These are phyloP conservation scores for Metalampra italica DNA, from an alignment of 2,888 invertebrate genomes.

Conservation along the genomic window DNA sequence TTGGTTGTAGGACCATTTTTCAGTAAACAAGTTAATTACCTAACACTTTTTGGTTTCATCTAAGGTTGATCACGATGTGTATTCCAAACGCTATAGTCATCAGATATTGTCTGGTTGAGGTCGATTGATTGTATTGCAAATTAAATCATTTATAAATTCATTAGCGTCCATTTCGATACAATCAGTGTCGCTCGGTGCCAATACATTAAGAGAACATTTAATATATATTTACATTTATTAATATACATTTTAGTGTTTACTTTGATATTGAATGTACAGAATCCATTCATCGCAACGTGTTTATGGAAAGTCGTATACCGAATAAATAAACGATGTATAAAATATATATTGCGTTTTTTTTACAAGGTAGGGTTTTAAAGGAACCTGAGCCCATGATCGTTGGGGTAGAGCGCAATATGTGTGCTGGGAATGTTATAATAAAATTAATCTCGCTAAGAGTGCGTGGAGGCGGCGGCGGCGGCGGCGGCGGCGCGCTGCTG, in stretches of 20 bases:
- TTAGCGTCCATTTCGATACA: slow-evolving; percentile 60
- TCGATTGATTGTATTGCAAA: neutral
- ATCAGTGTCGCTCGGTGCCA: slow-evolving; percentile 63
- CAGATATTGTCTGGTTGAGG: neutral
- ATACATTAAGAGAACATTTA: slow-evolving; percentile 49
- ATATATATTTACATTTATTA: slow-evolving; percentile 59
- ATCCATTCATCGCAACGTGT: slow-evolving; percentile 66
- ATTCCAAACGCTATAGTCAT: neutral
- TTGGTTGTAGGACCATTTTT: too few relatives aligned
- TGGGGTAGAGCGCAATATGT: slow-evolving; percentile 19
- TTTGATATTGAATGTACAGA: slow-evolving; percentile 73
- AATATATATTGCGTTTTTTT: slow-evolving; percentile 36
- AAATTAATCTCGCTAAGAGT: slow-evolving; percentile 47
- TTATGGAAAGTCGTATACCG: slow-evolving; percentile 67
- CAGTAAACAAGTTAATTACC: too few relatives aligned
- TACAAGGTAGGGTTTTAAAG: neutral
- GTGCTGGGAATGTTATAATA: slow-evolving; percentile 30
- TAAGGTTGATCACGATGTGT: too few relatives aligned
- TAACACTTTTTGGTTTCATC: too few relatives aligned
- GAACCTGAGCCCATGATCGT: slow-evolving; percentile 8
- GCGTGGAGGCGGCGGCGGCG: slow-evolving; percentile 33
- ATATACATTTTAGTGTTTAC: slow-evolving; percentile 67
- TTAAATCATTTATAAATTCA: slow-evolving; percentile 3
- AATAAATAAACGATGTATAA: slow-evolving; percentile 63
- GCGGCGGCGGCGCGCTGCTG: neutral